Evolutionary conservation across 2,888 invertebrate genomes (phyloP), one percentile per base, ranked within the genome.

Genomic region (Pollenia angustigena): DNA sequence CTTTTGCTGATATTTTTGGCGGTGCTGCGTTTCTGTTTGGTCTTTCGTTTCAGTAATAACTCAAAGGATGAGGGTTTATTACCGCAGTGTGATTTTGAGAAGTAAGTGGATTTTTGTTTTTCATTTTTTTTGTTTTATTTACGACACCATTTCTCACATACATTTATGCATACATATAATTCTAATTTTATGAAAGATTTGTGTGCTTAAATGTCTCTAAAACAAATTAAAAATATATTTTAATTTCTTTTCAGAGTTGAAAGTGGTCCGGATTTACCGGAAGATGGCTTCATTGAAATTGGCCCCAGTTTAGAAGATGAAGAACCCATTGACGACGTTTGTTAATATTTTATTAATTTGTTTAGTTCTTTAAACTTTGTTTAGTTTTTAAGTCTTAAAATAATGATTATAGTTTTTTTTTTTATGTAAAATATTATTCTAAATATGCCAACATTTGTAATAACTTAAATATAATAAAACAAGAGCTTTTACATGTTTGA

Each of bases 1-100:
- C 91, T 93, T 60, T 92, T 93, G 89, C 90, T 94, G 48, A 90
- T 94, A 42, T 89, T 93, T 1, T 90, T 94, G 81, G 94, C 94
- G 11, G 86, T 94, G 64, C 90, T 94, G 81, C 93, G 94, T 89
- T 90, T 94, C 32, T 91, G 91, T 82, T 91, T 91, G 56, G 88
- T 92, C 69, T 89, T 93, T 71, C 89, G 92, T 64, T 91, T 91
- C 74, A 91, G 90, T 80, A 89, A 87, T 60, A 89, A 88, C 58
- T 87, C 90, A 54, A 93, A 92, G 89, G 92, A 91, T 46, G 93
- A 93, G 85, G 92, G 92, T 68, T 89, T 93, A 58, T 89, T 93
- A 89, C 92, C 93, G 44, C 92, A 93, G 85, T 93, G 91, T 87
- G 92, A 93, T 88, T 92, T 92, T 88, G 93, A 93, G 88, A 93